Conservation (phyloP, 2,113 vertebrate genomes). For the Periophthalmus modestus region DNA sequence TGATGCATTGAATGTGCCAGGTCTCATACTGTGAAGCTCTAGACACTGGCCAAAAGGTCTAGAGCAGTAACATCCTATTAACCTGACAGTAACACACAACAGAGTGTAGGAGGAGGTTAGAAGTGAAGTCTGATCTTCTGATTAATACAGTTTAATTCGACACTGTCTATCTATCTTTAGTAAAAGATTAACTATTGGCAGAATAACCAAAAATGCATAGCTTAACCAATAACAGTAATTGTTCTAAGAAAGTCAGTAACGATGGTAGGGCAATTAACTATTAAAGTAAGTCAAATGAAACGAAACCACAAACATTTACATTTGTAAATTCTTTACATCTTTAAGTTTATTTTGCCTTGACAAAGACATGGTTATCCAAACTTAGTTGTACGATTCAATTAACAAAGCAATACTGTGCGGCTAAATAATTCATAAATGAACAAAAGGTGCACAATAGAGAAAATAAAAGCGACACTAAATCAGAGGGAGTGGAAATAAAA, state of each 20-base stretch:
- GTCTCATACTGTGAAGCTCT: slow-evolving; percentile 20
- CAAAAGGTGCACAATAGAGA: slow-evolving; percentile 7
- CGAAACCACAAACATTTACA: not conserved
- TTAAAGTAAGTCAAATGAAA: not conserved
- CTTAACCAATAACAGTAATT: not conserved
- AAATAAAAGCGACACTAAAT: not conserved
- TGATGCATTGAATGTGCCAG: not conserved
- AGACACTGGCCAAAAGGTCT: slow-evolving; percentile 31
- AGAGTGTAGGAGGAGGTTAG: not conserved
- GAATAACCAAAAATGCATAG: not conserved
- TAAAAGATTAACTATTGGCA: not conserved
- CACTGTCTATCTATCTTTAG: not conserved
- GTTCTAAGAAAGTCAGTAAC: not conserved
- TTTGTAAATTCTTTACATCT: not conserved
- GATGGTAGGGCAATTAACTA: not conserved
- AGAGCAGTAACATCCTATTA: slow-evolving; percentile 66
- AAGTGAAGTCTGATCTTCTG: not conserved
- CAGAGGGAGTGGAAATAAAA: slow-evolving; percentile 2
- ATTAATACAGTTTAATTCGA: not conserved
- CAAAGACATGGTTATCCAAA: not conserved
- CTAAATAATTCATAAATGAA: not conserved
- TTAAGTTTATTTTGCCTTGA: not conserved
- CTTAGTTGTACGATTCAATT: not conserved
- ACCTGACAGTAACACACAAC: slow-evolving; percentile 27
- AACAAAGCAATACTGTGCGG: not conserved